Base-by-base conservation (phyloP, 2,888 invertebrate genomes). In the Polylopha cassiicola region DNA sequence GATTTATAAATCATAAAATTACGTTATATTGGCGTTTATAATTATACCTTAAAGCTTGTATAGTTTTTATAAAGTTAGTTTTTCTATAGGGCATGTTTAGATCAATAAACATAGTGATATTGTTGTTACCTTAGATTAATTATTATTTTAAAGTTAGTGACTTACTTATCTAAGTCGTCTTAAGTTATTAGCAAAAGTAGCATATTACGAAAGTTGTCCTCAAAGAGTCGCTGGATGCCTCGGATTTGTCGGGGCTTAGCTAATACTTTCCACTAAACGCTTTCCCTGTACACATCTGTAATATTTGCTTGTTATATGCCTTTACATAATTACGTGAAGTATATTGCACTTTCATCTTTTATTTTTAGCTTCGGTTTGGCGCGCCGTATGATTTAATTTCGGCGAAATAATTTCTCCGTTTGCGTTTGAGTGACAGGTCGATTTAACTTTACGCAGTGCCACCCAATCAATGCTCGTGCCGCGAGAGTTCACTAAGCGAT, bases 371-470 rank as follows among this genome's bases (percentile, higher is more conserved):
- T 23, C 8, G 18, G 18, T 24, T 30, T 21, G 22, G 14, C 4
- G 11, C 20, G 22, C 6, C 6, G 26, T 39, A 30, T 28, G 34
- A 36, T 28, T 39, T 38, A 43, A 43, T 42, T 51, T 45, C 28
- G 27, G 43, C 20, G 30, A 45, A 39, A 45, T 45, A 14, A 45
- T 39, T 43, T 38, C 32, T 28, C 33, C 17, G 36, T 29, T 30
- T 46, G 43, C 34, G 46, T 46, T 56, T 56, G 63, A 65, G 49
- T 61, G 69, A 61, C 68, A 65, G 63, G 57, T 62, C 59, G 63
- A 69, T 69, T 68, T 58, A 70, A 69, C 55, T 55, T 54, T 51
- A 44, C 38, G 41, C 43, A 46, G 57, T 53, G 51, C 50, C 37
- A 51, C 48, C 53, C 48, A 53, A 60, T 53, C 53, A 50, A 48